A percentile compares a stretch with the other conserved stretches of the same genome.
Conservation (phyloP, 2,113 vertebrate species). For the Pogonocichla stellata region DNA sequence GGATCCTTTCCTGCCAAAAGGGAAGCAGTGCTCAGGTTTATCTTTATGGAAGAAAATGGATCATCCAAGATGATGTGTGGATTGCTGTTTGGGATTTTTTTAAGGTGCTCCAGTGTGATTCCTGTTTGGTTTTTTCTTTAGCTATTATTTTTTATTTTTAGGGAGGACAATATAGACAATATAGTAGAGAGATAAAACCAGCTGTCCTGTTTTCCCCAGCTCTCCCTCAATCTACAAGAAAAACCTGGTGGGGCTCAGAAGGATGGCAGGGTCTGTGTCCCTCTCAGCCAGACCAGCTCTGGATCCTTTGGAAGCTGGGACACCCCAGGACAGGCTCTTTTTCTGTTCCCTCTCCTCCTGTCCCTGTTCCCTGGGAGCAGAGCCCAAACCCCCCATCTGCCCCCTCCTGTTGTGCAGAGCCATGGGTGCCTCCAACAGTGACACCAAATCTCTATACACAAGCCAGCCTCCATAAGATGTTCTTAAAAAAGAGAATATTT, state of each 20-base stretch:
- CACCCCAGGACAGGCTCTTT: background rate
- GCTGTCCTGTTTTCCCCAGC: background rate
- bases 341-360: background rate
- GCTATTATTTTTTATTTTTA: background rate
- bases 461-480: background rate
- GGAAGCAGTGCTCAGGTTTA: background rate
- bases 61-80: background rate
- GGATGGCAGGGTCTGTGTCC: background rate
- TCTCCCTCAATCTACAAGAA: background rate
- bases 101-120: background rate
- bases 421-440: background rate
- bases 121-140: rapidly evolving
- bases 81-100: background rate
- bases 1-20: background rate
- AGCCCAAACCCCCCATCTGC: background rate
- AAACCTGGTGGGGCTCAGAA: background rate
- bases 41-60: background rate
- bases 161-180: background rate
- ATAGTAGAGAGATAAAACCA: background rate
- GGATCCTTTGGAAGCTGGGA: background rate
- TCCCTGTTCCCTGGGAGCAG: background rate
- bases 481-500: background rate
- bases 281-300: background rate
- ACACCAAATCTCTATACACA: rapidly evolving
- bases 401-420: background rate